Base-by-base conservation (phyloP, 2,113 vertebrate species). In the Pterocles burchelli region DNA sequence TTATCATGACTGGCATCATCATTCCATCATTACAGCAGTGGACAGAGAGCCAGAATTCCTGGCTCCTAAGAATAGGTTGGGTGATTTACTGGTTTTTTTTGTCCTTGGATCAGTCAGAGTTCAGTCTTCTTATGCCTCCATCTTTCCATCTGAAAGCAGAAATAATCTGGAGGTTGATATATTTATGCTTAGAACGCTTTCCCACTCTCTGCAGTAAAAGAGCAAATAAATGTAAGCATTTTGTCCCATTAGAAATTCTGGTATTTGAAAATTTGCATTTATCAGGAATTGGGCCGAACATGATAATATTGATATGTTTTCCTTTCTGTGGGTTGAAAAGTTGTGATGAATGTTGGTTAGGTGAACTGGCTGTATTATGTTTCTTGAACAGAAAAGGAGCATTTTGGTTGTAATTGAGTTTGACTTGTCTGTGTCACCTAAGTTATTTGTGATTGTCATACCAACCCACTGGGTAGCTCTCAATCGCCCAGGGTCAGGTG, bases 11-110 rank as follows among this genome's bases (percentile, higher is more conserved):
- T 87, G 84, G 46, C 45, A 81, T 94, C 52, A 84, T 78, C 59
- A 74, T 78, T 88, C 74, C 93, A 77, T 95, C 82, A 85, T 83
- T 96, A 48, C 33, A 87, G 65, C 61, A 78, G 73, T 75, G 86
- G 76, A 82, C 93, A 81, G 54, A 84, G 22, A 76, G 28, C 87
- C 45, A 90, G 49, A 92, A 95, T 75, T 93, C 83, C 48, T 85
- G 61, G 13, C 73, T 95, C 17, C 73, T 92, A 58, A 38, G 57
- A 65, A 31, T 77, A 71, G 67, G 77, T 75, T 77, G 52, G 10
- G 19, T 81, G 36, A 49, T 85, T 62, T 89, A 65, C 46, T 68
- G 29, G 7, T 25, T 16, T 52, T 89, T 46, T 71, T 26, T 67
- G 57, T 65, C 45, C 68, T 95, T 85, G 34, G 14, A 59, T 88